A percentile compares a stretch with the other conserved stretches of the same genome.
These are phyloP conservation scores for Antennarius maculatus DNA, from an alignment of 2,797 vertebrate species.

Conservation along the genomic window DNA sequence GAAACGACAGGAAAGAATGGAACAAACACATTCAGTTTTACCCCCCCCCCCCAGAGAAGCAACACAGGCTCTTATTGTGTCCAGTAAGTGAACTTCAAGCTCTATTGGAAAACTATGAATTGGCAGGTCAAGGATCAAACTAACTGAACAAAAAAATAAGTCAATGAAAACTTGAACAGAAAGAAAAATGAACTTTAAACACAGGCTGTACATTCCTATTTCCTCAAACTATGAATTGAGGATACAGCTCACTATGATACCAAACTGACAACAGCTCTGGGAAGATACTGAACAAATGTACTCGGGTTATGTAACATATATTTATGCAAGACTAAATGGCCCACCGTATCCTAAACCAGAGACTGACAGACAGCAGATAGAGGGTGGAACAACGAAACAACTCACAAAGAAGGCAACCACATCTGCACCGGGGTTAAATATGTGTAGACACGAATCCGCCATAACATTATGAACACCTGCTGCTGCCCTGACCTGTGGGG, in stretches of 20 bases:
- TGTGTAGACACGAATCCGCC: background rate
- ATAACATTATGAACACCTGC: no score
- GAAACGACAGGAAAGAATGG: slow-evolving; percentile 7
- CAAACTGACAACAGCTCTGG: background rate
- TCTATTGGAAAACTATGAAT: background rate
- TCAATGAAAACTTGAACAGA: background rate
- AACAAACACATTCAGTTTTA: slow-evolving; percentile 8
- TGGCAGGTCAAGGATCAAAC: background rate
- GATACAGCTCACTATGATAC: background rate
- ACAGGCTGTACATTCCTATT: background rate
- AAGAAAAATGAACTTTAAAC: no score
- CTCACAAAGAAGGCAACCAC: slow-evolving; percentile 63
- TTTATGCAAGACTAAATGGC: slow-evolving; percentile 38
- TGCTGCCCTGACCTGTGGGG: no score
- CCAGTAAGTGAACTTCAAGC: slow-evolving; percentile 9
- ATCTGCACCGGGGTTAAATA: slow-evolving; percentile 51
- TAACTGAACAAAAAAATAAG: no score
- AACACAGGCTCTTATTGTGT: slow-evolving; percentile 11
- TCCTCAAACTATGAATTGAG: background rate
- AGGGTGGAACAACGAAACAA: slow-evolving; percentile 33
- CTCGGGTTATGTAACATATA: slow-evolving; percentile 10
- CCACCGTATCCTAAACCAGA: slow-evolving; percentile 46
- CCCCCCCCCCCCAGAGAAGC: slow-evolving; percentile 1
- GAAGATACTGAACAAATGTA: slow-evolving; percentile 5
- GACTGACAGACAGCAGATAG: slow-evolving; percentile 46